Base-by-base conservation (phyloP, 2,888 invertebrate species). In the Fragum sueziense region DNA sequence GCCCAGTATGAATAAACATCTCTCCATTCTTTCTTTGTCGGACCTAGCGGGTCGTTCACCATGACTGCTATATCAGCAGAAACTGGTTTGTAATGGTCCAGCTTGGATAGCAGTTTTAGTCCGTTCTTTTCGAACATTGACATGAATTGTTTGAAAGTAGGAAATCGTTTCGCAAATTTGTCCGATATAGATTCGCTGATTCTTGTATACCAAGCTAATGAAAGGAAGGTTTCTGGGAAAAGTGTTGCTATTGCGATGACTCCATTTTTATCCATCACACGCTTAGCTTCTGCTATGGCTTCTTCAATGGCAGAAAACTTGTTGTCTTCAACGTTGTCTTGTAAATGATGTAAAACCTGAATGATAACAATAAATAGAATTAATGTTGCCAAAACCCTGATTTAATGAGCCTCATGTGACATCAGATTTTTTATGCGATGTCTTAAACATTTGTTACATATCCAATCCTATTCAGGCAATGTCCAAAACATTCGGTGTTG, bases 281-380 rank as follows among this genome's bases (percentile, higher is more conserved):
- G 76, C 27, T 47, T 67, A 0, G 67, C 57, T 27, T 76, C 76
- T 22, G 25, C 37, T 14, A 76, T 34, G 2, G 47, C 68, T 65
- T 71, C 57, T 31, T 76, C 67, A 14, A 76, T 71, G 11, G 29
- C 37, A 37, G 76, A 71, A 41, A 67, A 71, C 25, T 67, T 31
- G 22, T 54, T 51, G 2, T 65, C 71, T 11, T 76, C 71, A 1
- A 71, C 33, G 20, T 67, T n/a, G 20, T 34, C 3, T 54, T 65
- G 65, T 29, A 76, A 31, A 29, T 76, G 76, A 62, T 76, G 76
- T 20, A 76, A 57, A 1, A 76, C 76, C 76, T 76, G 7, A 27
- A 51, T 25, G 14, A 14, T 17, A 41, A 22, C 2, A 34, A 34
- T 14, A 17, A 61, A 61, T 7, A 25, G 6, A 14, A 37, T 37